Evolutionary conservation across 2,888 invertebrate genomes (phyloP).

Genomic region (Eupelmus urozonus): DNA sequence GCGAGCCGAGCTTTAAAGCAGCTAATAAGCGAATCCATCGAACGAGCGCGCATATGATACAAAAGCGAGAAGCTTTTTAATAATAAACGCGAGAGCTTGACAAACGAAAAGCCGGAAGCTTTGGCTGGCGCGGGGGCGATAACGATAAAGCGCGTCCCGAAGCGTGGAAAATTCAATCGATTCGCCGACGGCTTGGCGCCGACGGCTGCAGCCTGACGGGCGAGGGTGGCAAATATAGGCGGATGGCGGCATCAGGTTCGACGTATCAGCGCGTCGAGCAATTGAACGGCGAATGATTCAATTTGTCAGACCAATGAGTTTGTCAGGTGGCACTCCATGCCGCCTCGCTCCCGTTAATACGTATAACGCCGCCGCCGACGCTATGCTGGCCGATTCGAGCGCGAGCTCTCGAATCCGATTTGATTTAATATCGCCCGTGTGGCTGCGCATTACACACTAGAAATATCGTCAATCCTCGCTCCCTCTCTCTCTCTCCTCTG

Average conservation of each 20-base stretch:
- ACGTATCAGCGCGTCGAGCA: constrained; percentile 64
- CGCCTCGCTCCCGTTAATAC: constrained; percentile 59
- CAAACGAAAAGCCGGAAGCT: neutral
- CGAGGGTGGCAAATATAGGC: constrained; percentile 60
- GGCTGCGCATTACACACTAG: constrained; percentile 74
- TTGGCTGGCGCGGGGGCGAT: neutral
- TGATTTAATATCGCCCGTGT: constrained; percentile 76
- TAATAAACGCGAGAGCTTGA: neutral
- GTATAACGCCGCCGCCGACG: constrained; percentile 57
- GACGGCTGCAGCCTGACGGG: neutral
- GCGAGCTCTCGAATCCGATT: constrained; percentile 75
- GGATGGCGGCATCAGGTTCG: constrained; percentile 61
- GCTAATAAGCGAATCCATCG: too few relatives aligned
- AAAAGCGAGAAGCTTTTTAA: too few relatives aligned
- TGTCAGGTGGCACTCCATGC: constrained; percentile 77
- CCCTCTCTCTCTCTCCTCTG: constrained; percentile 20
- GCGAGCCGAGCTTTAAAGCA: too few relatives aligned
- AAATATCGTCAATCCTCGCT: constrained; percentile 73
- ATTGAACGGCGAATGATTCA: constrained; percentile 78
- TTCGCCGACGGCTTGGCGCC: constrained; percentile 7
- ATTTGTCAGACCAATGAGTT: constrained; percentile 77
- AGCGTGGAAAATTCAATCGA: constrained; percentile 50
- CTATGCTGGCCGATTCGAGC: constrained; percentile 64
- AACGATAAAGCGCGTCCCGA: constrained; percentile 45
- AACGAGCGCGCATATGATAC: neutral